Evolutionary conservation across 53 echinoderm and acorn worm genomes (phyloP).

Genomic region (Astropecten irregularis): DNA sequence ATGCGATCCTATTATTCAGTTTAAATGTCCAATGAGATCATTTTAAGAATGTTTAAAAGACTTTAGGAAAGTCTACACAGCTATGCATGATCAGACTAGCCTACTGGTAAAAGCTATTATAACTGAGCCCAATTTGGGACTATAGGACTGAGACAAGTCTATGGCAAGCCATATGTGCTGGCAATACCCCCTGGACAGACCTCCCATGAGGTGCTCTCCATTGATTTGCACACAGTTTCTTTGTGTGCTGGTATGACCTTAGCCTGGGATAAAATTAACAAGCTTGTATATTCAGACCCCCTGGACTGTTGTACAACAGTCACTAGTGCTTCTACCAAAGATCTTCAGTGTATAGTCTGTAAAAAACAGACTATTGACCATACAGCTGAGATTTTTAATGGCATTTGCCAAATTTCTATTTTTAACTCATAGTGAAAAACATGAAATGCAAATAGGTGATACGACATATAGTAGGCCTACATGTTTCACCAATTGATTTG

Average conservation of each 20-base stretch:
- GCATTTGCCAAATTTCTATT: too few species aligned
- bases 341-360: background rate
- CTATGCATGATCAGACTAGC: too few species aligned
- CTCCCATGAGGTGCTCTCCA: conserved; percentile 47
- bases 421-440: too few species aligned
- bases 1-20: too few species aligned
- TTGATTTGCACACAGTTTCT: conserved; percentile 58
- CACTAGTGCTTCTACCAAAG: background rate
- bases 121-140: too few species aligned
- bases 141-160: conserved; percentile 48
- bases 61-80: background rate
- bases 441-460: too few species aligned
- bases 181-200: conserved; percentile 53
- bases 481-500: too few species aligned
- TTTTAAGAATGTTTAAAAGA: too few species aligned
- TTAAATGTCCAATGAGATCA: too few species aligned
- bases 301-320: conserved; percentile 20
- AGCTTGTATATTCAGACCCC: conserved; percentile 30
- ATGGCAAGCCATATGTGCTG: conserved; percentile 35
- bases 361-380: background rate
- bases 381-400: too few species aligned
- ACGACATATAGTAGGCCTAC: too few species aligned
- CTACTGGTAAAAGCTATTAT: too few species aligned
- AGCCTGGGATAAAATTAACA: conserved; percentile 56
- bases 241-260: conserved; percentile 48